Conservation (phyloP, 2,113 vertebrate genomes). For the Hydropotes inermis region DNA sequence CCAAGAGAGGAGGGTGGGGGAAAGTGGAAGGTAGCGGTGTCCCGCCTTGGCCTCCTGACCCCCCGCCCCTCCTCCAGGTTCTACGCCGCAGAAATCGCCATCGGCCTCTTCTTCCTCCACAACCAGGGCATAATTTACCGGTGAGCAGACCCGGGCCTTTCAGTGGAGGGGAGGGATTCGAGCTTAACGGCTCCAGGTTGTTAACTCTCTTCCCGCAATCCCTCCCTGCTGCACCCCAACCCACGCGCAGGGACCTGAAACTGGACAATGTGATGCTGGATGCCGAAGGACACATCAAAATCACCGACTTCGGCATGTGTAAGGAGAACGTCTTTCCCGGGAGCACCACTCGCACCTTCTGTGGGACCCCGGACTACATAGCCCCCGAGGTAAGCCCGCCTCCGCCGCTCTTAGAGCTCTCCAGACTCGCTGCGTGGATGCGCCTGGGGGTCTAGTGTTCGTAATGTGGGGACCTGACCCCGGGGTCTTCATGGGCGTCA, state of each 20-base stretch:
- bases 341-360: constrained; percentile 90
- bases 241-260: constrained; percentile 87
- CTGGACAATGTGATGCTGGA: constrained; percentile 94
- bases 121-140: constrained; percentile 93
- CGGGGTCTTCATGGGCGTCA: not conserved
- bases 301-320: constrained; percentile 95
- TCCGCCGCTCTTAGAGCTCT: fast-evolving
- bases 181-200: not conserved
- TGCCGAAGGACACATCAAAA: constrained; percentile 92
- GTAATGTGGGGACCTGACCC: not conserved
- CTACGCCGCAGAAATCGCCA: constrained; percentile 91
- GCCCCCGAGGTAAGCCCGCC: constrained; percentile 87
- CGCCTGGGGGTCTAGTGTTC: not conserved
- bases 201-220: not conserved
- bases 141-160: constrained; percentile 70
- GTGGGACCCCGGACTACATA: constrained; percentile 93
- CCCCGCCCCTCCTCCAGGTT: constrained; percentile 79
- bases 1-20: not conserved
- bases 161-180: not conserved
- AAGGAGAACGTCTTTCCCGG: constrained; percentile 90
- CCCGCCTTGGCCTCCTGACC: not conserved
- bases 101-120: constrained; percentile 94
- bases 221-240: not conserved
- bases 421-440: fast-evolving
- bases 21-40: fast-evolving